Evolutionary conservation across 2,888 invertebrate species (phyloP).

Genomic region (Lasioglossum vierecki): DNA sequence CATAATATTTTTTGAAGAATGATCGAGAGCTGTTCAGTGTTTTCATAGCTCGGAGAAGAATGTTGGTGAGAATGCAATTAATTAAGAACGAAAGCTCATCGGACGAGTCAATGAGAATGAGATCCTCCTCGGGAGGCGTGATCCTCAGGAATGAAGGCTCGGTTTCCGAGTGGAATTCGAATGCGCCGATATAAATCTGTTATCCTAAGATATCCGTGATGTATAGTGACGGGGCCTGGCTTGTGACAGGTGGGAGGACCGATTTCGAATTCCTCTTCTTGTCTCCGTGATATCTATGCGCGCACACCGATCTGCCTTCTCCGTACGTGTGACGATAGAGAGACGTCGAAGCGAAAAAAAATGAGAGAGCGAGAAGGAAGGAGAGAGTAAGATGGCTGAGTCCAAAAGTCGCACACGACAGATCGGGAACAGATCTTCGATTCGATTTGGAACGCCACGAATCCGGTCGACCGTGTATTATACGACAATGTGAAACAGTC

Average conservation of each 20-base stretch:
- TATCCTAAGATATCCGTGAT: conserved; percentile 71
- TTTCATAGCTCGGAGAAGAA: not conserved
- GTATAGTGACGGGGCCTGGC: conserved; percentile 65
- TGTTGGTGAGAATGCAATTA: not conserved
- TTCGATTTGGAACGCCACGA: conserved; percentile 66
- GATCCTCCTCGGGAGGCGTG: conserved; percentile 26
- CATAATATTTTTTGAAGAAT: not conserved
- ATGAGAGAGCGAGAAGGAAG: not conserved
- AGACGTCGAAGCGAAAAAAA: not conserved
- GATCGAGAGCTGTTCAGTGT: not conserved
- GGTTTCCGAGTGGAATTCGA: conserved; percentile 54
- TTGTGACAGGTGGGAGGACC: conserved; percentile 71
- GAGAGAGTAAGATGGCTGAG: conserved; percentile 7
- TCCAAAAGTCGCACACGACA: conserved; percentile 65
- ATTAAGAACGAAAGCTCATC: not conserved
- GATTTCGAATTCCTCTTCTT: conserved; percentile 67
- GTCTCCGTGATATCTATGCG: conserved; percentile 51
- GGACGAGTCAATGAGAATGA: not conserved
- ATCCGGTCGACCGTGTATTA: conserved; percentile 60
- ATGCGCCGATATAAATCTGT: conserved; percentile 72
- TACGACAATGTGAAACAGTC: conserved; percentile 54
- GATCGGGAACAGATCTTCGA: conserved; percentile 69
- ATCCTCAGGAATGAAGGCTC: conserved; percentile 26
- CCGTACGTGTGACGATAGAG: conserved; percentile 6
- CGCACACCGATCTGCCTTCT: conserved; percentile 11